Percentiles rank a stretch among this genome's conserved stretches.
Evolutionary conservation across 2,113 vertebrate species (phyloP).

Genomic region (Seriola dumerili): DNA sequence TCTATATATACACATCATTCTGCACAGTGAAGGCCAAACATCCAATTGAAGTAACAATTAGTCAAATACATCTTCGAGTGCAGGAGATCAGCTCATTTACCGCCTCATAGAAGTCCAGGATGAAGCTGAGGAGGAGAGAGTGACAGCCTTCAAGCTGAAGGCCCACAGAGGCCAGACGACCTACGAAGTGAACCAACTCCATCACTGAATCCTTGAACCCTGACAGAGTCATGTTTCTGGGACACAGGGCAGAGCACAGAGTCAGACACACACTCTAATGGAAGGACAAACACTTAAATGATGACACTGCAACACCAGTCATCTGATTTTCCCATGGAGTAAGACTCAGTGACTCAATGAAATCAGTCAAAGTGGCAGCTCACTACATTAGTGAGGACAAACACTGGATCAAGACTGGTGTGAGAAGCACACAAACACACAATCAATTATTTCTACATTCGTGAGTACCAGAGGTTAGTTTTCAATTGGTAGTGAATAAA

Average conservation of each 20-base stretch:
- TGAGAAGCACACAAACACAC: neutral
- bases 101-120: slow-evolving; percentile 93
- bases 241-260: slow-evolving; percentile 43
- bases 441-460: slow-evolving; percentile 26
- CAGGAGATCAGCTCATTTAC: slow-evolving; percentile 75
- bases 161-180: slow-evolving; percentile 84
- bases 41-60: neutral
- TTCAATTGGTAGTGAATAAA: slow-evolving; percentile 28
- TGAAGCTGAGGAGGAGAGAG: slow-evolving; percentile 88
- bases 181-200: slow-evolving; percentile 90
- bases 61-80: neutral
- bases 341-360: slow-evolving; percentile 30
- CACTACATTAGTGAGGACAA: slow-evolving; percentile 19
- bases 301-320: neutral
- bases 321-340: slow-evolving; percentile 8
- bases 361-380: slow-evolving; percentile 30
- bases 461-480: slow-evolving; percentile 32
- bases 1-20: neutral
- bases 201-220: slow-evolving; percentile 85
- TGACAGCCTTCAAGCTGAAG: slow-evolving; percentile 87
- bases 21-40: neutral
- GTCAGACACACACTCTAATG: slow-evolving; percentile 21
- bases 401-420: slow-evolving; percentile 24
- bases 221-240: slow-evolving; percentile 89
- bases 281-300: neutral